A percentile compares a stretch with the other conserved stretches of the same genome.
phyloP scores from a whole-genome alignment of 2,797 vertebrate genomes.

The Macropus fuliginosus region DNA sequence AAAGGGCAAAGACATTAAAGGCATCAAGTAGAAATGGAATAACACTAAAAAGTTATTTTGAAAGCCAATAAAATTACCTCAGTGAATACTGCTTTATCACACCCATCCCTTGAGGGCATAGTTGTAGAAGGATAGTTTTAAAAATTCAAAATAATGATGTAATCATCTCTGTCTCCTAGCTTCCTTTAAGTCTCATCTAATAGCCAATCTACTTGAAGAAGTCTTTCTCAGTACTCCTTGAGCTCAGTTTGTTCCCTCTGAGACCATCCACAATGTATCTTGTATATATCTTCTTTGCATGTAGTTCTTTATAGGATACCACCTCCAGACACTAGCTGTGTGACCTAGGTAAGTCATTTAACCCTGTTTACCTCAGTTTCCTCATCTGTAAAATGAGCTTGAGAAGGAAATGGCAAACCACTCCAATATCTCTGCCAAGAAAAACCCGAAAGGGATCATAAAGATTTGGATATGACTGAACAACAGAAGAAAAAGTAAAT shows the following conservation, averaged over 20 bases:
- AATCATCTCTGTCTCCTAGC: neutral
- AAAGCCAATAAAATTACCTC: neutral
- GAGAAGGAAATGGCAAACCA: neutral
- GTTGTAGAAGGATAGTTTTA: neutral
- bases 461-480: neutral
- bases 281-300: neutral
- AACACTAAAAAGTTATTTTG: neutral
- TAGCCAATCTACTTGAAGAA: neutral
- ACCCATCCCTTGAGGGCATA: neutral
- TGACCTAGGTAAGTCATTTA: neutral
- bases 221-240: neutral
- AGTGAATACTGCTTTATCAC: neutral
- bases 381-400: neutral
- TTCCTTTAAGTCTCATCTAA: neutral
- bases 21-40: neutral
- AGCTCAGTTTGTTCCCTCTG: neutral
- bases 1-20: neutral
- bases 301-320: neutral
- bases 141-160: neutral
- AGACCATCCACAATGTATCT: neutral
- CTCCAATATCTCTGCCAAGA: neutral
- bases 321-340: neutral
- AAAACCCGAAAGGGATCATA: neutral
- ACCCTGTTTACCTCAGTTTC: neutral
- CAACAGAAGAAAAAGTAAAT: neutral